Evolutionary conservation across 2,797 vertebrate genomes (phyloP).

Genomic region (Chromis chromis): DNA sequence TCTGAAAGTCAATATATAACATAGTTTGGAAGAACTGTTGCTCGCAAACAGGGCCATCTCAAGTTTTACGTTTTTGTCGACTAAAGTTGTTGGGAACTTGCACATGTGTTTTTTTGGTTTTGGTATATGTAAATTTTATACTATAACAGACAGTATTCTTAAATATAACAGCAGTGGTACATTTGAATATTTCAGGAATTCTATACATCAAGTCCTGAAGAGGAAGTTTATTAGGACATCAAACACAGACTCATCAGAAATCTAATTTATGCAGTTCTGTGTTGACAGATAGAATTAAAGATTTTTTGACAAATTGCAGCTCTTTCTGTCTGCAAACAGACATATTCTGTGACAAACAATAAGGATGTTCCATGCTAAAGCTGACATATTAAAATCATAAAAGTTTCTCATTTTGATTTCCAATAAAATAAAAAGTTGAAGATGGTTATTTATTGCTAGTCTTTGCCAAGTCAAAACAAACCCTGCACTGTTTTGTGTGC

Average conservation of each 20-base stretch:
- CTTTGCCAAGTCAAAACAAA: not conserved
- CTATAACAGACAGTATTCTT: not conserved
- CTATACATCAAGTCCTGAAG: not conserved
- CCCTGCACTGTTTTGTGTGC: not conserved
- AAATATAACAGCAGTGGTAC: not conserved
- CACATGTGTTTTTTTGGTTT: not conserved
- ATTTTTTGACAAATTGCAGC: not conserved
- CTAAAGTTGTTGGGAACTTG: not conserved
- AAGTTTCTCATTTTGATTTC: not conserved
- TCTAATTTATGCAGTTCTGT: not conserved
- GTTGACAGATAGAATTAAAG: not conserved
- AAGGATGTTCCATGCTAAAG: not conserved
- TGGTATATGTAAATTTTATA: not conserved
- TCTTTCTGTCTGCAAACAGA: not conserved
- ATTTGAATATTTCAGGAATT: not conserved
- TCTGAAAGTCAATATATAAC: conserved; percentile 1
- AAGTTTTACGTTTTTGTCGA: not conserved
- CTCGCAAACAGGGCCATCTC: not conserved
- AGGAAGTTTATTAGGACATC: not conserved
- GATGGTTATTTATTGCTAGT: not conserved
- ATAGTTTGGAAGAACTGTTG: not conserved
- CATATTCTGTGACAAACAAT: not conserved
- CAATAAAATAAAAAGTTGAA: not conserved
- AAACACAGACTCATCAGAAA: not conserved
- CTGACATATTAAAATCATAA: not conserved